Conservation (phyloP, 1,140 invertebrate species). For the Trichogramma pretiosum region DNA sequence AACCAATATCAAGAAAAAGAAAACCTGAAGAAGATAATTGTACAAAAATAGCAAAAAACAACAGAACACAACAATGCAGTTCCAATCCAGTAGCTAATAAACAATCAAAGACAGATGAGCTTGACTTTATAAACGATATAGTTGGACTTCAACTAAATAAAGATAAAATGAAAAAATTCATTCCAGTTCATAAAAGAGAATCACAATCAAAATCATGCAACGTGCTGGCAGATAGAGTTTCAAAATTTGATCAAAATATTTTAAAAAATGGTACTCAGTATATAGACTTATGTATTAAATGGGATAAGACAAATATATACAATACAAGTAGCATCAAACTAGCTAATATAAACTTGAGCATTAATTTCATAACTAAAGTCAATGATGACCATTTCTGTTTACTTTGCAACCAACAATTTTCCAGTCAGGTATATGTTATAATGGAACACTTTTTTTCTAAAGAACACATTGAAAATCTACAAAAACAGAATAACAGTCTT, state of each 20-base stretch:
- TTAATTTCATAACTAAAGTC: background rate
- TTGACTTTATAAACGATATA: background rate
- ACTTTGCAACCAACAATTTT: slow-evolving; percentile 7
- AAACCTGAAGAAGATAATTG: too few species aligned
- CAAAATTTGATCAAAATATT: background rate
- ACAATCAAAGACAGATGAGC: too few species aligned
- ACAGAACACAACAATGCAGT: too few species aligned
- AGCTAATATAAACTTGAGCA: background rate
- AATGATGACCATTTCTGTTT: slow-evolving; percentile 5
- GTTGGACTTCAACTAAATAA: background rate
- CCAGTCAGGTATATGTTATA: slow-evolving; percentile 6
- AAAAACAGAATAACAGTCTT: background rate
- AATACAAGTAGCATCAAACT: slow-evolving; percentile 1
- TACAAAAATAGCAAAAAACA: too few species aligned
- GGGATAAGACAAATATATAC: slow-evolving; percentile 1
- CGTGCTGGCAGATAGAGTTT: background rate
- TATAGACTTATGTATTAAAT: background rate
- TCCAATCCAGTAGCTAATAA: too few species aligned
- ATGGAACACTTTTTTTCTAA: slow-evolving; percentile 11
- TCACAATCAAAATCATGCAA: background rate
- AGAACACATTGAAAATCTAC: slow-evolving; percentile 11
- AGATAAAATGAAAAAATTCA: background rate
- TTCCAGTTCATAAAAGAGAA: background rate
- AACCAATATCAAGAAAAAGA: too few species aligned
- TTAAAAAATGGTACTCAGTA: background rate